phyloP scores from a whole-genome alignment of 2,888 invertebrate species.

The Eulithis prunata region DNA sequence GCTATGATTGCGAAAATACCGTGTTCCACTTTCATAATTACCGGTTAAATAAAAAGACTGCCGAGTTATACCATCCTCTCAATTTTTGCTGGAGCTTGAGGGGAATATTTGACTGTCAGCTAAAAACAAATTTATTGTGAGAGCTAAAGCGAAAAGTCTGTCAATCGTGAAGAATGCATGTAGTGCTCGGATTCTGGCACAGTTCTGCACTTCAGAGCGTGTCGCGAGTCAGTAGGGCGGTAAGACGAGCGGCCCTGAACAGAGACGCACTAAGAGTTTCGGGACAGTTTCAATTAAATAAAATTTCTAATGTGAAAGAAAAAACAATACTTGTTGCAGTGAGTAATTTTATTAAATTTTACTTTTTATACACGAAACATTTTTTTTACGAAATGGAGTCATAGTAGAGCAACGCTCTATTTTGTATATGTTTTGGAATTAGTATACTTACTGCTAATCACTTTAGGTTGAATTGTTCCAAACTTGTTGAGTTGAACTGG shows the following conservation, averaged over 20 bases:
- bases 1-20: constrained; percentile 35
- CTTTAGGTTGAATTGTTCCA: too few relatives aligned
- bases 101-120: constrained; percentile 21
- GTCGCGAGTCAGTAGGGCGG: constrained; percentile 45
- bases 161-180: constrained; percentile 64
- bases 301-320: too few relatives aligned
- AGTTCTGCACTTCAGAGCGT: constrained; percentile 53
- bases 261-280: constrained; percentile 21
- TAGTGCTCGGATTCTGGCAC: constrained; percentile 54
- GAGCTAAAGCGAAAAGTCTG: constrained; percentile 48
- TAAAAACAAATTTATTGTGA: constrained; percentile 33
- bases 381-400: too few relatives aligned
- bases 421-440: too few relatives aligned
- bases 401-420: too few relatives aligned
- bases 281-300: not conserved
- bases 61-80: not conserved
- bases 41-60: constrained; percentile 20
- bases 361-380: too few relatives aligned
- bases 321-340: too few relatives aligned
- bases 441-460: too few relatives aligned
- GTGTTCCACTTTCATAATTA: constrained; percentile 29
- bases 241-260: constrained; percentile 28
- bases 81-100: constrained; percentile 16
- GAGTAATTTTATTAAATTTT: too few relatives aligned
- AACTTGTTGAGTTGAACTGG: too few relatives aligned